Evolutionary conservation across 2,888 invertebrate species (phyloP).

Genomic region (Chaetogeoica ovagalla): DNA sequence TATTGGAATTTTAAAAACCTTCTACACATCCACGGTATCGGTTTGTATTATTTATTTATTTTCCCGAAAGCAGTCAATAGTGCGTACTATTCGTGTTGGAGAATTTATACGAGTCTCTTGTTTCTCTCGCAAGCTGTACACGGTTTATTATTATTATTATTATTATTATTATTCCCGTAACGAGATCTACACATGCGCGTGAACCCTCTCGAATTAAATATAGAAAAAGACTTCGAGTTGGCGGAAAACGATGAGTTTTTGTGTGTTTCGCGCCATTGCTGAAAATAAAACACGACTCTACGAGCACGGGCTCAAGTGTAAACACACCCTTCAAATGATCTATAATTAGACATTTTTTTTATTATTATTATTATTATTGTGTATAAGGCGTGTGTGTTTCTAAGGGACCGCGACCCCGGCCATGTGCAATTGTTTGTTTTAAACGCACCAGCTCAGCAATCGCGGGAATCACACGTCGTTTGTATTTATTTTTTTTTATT

Average conservation of each 20-base stretch:
- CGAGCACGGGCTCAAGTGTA: constrained; percentile 36
- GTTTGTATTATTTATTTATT: no score
- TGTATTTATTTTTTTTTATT: constrained; percentile 27
- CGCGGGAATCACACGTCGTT: constrained; percentile 47
- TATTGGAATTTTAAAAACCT: no score
- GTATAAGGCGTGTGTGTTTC: background rate
- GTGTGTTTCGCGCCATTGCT: constrained; percentile 49
- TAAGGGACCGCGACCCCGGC: constrained; percentile 43
- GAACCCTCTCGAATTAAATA: constrained; percentile 47
- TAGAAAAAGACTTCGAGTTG: constrained; percentile 46
- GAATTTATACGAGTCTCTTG: background rate
- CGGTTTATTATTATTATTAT: background rate
- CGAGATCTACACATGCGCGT: background rate
- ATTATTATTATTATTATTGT: constrained; percentile 4
- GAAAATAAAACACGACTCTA: constrained; percentile 45
- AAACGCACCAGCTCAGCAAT: constrained; percentile 38
- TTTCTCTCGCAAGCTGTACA: background rate
- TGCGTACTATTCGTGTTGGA: no score
- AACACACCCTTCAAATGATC: constrained; percentile 47
- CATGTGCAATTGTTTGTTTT: constrained; percentile 53
- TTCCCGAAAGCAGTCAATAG: no score
- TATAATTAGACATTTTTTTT: constrained; percentile 49
- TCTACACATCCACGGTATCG: no score
- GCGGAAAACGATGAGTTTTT: constrained; percentile 43
- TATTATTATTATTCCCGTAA: background rate